Base-by-base conservation (phyloP, 2,797 vertebrate species). In the Acridotheres tristis region DNA sequence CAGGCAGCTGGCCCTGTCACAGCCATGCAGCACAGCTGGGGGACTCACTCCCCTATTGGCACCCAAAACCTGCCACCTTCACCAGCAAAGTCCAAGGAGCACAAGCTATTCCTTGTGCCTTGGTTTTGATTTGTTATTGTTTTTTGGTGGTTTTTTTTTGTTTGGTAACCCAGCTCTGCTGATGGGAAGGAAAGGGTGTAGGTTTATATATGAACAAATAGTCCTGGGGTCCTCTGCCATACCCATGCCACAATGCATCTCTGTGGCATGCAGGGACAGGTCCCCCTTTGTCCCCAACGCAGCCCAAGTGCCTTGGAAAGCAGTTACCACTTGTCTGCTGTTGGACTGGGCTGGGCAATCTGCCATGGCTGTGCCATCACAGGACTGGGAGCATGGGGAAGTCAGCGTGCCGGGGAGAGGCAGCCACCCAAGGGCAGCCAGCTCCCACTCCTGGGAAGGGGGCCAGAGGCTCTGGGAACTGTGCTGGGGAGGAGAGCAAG, bases 321-420 rank as follows among this genome's bases (percentile, higher is more conserved):
- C 1, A 5, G n/a, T 36, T 61, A 34, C 15, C 29, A 2, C 45
- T 90, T 68, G 20, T 45, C 36, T 0, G 3, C 30, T 0, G 0
- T 63, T 9, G 61, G 58, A 25, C 62, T 14, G 58, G 23, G 57
- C 66, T 78, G 88, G 85, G 90, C 92, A 92, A 32, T 40, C 27
- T 17, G 84, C 80, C 90, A 79, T 11, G 0, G 0, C 62, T 55
- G 50, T 43, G 54, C 73, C 10, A 81, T 73, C 89, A 87, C 0
- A 0, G 74, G 63, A 42, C 66, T 53, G 74, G 63, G 67, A 90
- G 80, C 14, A 13, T 1, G 10, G 2, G 3, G 80, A 90, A 67
- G 71, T 90, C 93, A 91, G 65, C 4, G 0, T 63, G 75, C 55
- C 0, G 0, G 67, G 75, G 36, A 58, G n/a, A 68, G 47, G 36